phyloP scores from a whole-genome alignment of 1,140 invertebrate genomes.

The Saccostrea echinata region DNA sequence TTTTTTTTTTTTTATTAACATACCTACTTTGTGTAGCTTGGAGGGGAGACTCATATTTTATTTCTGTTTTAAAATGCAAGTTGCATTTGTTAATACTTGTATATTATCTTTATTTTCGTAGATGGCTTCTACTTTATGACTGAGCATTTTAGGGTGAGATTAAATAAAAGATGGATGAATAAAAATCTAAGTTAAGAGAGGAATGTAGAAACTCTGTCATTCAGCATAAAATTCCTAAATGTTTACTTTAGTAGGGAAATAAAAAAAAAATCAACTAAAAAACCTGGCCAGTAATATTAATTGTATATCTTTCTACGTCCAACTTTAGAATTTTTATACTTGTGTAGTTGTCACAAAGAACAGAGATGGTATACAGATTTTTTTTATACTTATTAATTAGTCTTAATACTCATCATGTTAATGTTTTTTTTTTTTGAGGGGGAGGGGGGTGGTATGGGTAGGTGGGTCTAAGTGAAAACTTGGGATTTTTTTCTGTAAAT shows the following conservation, averaged over 20 bases:
- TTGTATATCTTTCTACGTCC: neutral
- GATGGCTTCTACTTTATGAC: too few relatives aligned
- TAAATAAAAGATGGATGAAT: too few relatives aligned
- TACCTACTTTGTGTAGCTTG: neutral
- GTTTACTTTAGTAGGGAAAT: too few relatives aligned
- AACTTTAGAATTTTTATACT: neutral
- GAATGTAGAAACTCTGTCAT: too few relatives aligned
- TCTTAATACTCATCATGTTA: neutral
- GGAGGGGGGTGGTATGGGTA: neutral
- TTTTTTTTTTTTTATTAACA: neutral
- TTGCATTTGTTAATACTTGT: neutral
- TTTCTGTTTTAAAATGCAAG: neutral
- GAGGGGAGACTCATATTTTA: neutral
- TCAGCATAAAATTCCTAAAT: too few relatives aligned
- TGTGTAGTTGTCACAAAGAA: neutral
- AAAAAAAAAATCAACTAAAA: too few relatives aligned
- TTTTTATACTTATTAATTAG: neutral
- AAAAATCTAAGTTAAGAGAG: too few relatives aligned
- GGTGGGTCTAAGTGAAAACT: neutral
- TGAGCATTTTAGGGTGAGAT: too few relatives aligned
- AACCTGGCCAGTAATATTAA: neutral
- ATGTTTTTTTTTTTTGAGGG: neutral
- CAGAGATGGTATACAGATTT: neutral
- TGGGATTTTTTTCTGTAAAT: neutral
- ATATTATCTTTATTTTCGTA: constrained; percentile 1